Conservation (phyloP, 2,113 vertebrate genomes). For the Balaenoptera acutorostrata region DNA sequence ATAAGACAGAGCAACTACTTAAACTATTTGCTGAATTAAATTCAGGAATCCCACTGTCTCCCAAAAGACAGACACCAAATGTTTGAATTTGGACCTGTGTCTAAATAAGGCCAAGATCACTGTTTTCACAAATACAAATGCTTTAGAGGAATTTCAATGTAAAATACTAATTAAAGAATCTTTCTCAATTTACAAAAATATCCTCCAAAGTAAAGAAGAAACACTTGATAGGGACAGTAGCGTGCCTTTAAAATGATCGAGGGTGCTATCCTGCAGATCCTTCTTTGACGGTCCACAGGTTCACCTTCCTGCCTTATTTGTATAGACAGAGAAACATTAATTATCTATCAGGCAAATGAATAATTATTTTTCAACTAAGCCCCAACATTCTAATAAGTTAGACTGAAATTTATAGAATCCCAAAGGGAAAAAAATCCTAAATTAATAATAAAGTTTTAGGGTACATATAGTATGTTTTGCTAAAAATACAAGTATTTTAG, state of each 20-base stretch:
- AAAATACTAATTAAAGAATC: not conserved
- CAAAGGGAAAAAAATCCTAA: not conserved
- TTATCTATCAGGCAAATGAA: not conserved
- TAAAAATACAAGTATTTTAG: not conserved
- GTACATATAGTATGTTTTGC: not conserved
- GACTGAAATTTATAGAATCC: not conserved
- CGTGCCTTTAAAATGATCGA: not conserved
- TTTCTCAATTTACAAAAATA: not conserved
- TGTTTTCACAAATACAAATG: not conserved
- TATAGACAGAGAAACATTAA: not conserved
- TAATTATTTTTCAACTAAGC: not conserved
- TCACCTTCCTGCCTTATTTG: not conserved
- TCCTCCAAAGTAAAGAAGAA: not conserved
- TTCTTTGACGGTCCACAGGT: not conserved
- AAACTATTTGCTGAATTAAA: constrained; percentile 6
- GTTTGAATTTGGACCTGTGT: not conserved
- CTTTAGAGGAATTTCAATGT: not conserved
- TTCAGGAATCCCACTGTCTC: not conserved
- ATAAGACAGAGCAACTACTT: not conserved
- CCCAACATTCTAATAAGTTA: not conserved
- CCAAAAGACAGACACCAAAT: not conserved
- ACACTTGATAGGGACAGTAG: not conserved
- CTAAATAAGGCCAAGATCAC: not conserved
- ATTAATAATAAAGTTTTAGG: not conserved
- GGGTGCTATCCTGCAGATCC: not conserved